Evolutionary conservation across 2,113 vertebrate species (phyloP).

Genomic region (Nestor notabilis): DNA sequence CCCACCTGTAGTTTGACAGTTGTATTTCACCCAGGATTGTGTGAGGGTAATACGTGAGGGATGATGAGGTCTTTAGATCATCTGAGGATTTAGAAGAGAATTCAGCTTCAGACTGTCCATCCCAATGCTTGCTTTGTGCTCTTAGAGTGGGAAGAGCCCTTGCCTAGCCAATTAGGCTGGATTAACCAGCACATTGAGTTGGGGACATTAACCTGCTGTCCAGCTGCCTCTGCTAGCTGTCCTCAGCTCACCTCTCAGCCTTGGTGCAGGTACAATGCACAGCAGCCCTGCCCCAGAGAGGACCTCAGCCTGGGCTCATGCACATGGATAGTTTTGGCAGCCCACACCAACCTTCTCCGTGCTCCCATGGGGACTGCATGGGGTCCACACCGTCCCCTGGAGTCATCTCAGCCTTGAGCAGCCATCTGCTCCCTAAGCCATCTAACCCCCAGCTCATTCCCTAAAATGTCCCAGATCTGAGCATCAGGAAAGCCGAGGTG

Average conservation of each 20-base stretch:
- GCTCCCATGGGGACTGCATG: accelerated
- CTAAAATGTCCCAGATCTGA: not conserved
- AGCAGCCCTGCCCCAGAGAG: not conserved
- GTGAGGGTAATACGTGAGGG: not conserved
- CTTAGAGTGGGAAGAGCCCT: not conserved
- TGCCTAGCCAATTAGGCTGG: not conserved
- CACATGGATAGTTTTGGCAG: not conserved
- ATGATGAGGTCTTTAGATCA: not conserved
- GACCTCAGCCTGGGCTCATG: not conserved
- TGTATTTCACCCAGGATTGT: not conserved
- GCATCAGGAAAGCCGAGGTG: not conserved
- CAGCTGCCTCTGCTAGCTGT: not conserved
- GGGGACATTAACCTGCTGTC: too few relatives aligned
- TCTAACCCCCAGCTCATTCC: not conserved
- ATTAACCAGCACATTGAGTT: not conserved
- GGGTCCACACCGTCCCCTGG: not conserved
- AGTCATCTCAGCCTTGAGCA: not conserved
- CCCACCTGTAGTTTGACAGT: not conserved
- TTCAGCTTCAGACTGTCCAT: not conserved
- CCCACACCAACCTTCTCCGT: not conserved
- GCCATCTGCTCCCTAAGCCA: not conserved
- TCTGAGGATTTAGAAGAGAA: not conserved
- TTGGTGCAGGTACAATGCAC: accelerated
- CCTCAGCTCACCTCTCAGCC: not conserved
- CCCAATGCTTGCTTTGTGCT: not conserved